Conservation (phyloP, 2,888 invertebrate genomes). For the Parnassius smintheus region DNA sequence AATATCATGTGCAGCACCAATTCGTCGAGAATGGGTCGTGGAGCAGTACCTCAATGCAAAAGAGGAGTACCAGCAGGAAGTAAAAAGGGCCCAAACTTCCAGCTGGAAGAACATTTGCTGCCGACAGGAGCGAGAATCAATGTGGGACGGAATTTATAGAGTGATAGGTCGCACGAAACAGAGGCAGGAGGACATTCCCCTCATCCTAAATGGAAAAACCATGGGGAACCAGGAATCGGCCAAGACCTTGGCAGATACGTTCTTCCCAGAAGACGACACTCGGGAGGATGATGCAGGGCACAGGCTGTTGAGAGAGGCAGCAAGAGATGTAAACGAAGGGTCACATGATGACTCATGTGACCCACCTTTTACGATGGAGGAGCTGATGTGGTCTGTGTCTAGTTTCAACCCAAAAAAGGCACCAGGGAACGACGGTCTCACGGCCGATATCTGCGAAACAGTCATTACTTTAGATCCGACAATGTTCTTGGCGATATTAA, state of each 20-base stretch:
- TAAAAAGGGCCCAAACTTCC: slow-evolving; percentile 20
- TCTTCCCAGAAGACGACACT: not conserved
- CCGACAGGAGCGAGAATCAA: slow-evolving; percentile 29
- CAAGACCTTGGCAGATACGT: not conserved
- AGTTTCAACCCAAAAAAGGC: no score
- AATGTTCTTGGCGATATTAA: no score
- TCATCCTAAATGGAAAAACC: slow-evolving; percentile 8
- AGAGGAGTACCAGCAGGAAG: slow-evolving; percentile 8
- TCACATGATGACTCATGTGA: not conserved
- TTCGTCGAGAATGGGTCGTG: slow-evolving; percentile 8
- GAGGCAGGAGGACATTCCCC: slow-evolving; percentile 21
- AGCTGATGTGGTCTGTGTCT: no score
- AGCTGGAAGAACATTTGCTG: slow-evolving; percentile 32
- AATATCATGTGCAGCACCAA: slow-evolving; percentile 13
- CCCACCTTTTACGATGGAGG: slow-evolving; percentile 18
- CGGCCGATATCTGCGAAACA: no score
- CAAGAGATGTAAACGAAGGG: not conserved
- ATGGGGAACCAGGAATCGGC: not conserved
- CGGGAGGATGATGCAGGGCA: not conserved
- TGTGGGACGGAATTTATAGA: slow-evolving; percentile 31
- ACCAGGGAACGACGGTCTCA: no score
- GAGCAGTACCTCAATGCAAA: slow-evolving; percentile 24
- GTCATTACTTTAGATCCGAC: no score
- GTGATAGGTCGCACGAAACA: slow-evolving; percentile 14
- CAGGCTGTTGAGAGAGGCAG: not conserved